phyloP scores from a whole-genome alignment of 1,140 invertebrate species.

The Heliconius himera region DNA sequence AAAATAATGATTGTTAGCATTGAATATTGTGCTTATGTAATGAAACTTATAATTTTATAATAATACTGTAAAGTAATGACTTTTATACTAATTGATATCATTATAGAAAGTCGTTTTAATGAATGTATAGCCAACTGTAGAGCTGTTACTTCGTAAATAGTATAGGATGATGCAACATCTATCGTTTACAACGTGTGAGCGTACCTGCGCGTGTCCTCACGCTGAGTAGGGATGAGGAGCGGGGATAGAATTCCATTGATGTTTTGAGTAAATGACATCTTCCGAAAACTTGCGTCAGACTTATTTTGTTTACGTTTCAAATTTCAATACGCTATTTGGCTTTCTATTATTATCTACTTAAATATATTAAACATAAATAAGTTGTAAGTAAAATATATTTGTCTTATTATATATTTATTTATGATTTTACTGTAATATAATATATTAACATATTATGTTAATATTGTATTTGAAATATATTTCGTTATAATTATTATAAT shows the following conservation, averaged over 20 bases:
- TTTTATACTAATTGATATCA: not conserved
- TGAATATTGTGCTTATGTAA: not conserved
- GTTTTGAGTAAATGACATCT: slow-evolving; percentile 35
- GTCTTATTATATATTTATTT: too few species aligned
- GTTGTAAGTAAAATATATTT: too few species aligned
- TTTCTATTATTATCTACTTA: not conserved
- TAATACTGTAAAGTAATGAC: not conserved
- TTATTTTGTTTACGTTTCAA: not conserved
- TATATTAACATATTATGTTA: too few species aligned
- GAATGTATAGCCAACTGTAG: not conserved
- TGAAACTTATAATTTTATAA: not conserved
- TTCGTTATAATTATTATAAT: too few species aligned
- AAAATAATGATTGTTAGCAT: not conserved
- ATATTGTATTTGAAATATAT: too few species aligned
- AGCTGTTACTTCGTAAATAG: not conserved
- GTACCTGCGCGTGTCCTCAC: slow-evolving; percentile 32
- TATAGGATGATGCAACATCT: slow-evolving; percentile 37
- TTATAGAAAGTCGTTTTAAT: not conserved
- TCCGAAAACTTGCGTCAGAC: slow-evolving; percentile 41
- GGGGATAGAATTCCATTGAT: slow-evolving; percentile 33
- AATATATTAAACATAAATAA: not conserved
- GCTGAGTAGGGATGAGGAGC: not conserved
- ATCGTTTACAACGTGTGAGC: slow-evolving; percentile 26
- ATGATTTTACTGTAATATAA: too few species aligned
- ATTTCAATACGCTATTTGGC: not conserved